A percentile compares a stretch with the other conserved stretches of the same genome.
Evolutionary conservation across 2,888 invertebrate genomes (phyloP).

Genomic region (Lasioglossum leucozonium): DNA sequence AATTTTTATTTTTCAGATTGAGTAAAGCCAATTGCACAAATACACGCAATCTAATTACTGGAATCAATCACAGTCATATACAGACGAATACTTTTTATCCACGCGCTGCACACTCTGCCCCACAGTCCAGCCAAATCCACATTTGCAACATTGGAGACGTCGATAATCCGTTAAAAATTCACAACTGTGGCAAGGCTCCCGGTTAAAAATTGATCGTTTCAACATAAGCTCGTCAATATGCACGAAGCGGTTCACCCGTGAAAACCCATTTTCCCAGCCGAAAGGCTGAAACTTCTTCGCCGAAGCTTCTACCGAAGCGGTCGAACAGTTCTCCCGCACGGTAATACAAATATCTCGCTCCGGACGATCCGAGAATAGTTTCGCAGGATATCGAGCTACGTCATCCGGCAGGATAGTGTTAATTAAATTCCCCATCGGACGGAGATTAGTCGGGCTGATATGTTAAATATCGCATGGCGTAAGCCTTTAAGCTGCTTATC

Average conservation of each 20-base stretch:
- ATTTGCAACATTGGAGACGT: neutral
- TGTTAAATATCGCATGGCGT: constrained; percentile 43
- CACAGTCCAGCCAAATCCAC: neutral
- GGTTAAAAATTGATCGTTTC: neutral
- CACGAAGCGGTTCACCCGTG: neutral
- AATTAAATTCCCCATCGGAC: constrained; percentile 42
- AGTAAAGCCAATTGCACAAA: too few relatives aligned
- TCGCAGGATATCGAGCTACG: neutral
- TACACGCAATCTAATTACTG: too few relatives aligned
- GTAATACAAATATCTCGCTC: neutral
- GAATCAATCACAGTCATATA: too few relatives aligned
- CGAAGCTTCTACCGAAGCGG: neutral
- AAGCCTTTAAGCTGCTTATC: constrained; percentile 55
- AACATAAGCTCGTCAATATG: neutral
- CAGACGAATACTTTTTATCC: neutral
- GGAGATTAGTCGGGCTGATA: constrained; percentile 38
- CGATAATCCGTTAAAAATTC: neutral
- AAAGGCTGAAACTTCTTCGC: neutral
- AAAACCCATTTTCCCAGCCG: neutral
- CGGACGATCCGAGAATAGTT: neutral
- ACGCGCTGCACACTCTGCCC: too few relatives aligned
- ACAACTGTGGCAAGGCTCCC: neutral
- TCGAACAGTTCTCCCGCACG: neutral
- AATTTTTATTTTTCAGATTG: too few relatives aligned
- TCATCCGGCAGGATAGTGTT: neutral